These are phyloP conservation scores for Clarias platycephalus DNA, from an alignment of 2,797 vertebrate genomes.

Conservation along the genomic window DNA sequence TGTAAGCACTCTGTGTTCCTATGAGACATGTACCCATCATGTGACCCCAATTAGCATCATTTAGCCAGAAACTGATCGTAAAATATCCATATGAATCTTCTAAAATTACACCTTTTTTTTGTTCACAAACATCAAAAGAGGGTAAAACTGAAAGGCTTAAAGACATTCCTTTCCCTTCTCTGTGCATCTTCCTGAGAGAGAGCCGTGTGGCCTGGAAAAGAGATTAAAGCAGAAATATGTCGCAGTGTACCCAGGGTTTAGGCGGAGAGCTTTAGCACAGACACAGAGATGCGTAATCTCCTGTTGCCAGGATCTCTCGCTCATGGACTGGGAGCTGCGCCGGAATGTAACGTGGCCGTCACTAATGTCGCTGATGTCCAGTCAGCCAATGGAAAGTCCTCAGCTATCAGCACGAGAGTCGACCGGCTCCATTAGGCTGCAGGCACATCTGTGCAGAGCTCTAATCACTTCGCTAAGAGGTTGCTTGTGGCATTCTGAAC, in stretches of 20 bases:
- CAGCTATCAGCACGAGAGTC: conserved; percentile 29
- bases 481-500: conserved; percentile 76
- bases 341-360: conserved; percentile 41
- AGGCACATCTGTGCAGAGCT: conserved; percentile 69
- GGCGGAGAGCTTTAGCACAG: conserved; percentile 37
- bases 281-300: conserved; percentile 44
- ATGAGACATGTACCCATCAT: not conserved
- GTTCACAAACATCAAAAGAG: too few species aligned
- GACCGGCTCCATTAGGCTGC: conserved; percentile 56
- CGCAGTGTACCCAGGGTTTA: conserved; percentile 44
- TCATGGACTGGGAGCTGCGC: conserved; percentile 19
- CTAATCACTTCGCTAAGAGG: conserved; percentile 75
- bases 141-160: not conserved
- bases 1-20: not conserved
- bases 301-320: conserved; percentile 40
- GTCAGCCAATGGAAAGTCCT: conserved; percentile 20
- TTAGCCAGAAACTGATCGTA: not conserved
- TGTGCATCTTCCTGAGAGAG: conserved; percentile 23
- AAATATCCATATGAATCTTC: not conserved
- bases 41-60: not conserved
- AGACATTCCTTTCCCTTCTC: not conserved
- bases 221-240: conserved; percentile 50
- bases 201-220: conserved; percentile 41
- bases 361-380: conserved; percentile 4
- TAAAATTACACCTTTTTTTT: not conserved